Base-by-base conservation (phyloP, 2,888 invertebrate species). In the Byasa hedistus region DNA sequence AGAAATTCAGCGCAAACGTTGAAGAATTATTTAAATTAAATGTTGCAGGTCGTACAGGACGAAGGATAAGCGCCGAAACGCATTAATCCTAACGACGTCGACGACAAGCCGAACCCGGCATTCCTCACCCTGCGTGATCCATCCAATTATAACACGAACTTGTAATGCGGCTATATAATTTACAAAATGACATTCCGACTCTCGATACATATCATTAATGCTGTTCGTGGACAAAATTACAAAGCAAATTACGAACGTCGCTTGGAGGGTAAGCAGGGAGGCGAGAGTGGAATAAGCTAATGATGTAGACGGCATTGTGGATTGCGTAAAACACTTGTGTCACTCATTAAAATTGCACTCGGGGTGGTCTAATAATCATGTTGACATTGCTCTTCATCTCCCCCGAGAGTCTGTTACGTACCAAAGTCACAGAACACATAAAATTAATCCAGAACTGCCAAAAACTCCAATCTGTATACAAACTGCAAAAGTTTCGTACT, bases 101-200 rank as follows among this genome's bases (percentile, higher is more conserved):
- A 65, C 60, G 62, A 69, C 70, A 66, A 65, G 70, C 68, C 69
- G 61, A 64, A 58, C n/a, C 68, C 70, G 69, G 71, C 75, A 77
- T 76, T 75, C 77, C 72, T 65, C 57, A 63, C 66, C 60, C 69
- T 74, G 75, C 77, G 77, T 76, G 77, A 75, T 72, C 69, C 69
- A 71, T 72, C 70, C 72, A 73, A 77, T 77, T 75, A 77, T 71
- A 59, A 69, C 70, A 69, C 69, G 56, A 51, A 59, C 69, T 71
- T 64, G 73, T 75, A 74, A 75, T 74, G 70, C 69, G 66, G 54
- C 68, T 61, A 64, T 66, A 69, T 72, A 77, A 77, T 77, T 77
- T 77, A 75, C 72, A 69, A 76, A 76, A 76, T 77, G 76, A 77
- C 75, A 76, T 77, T 76, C 77, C 74, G 64, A 74, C 73, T 74